These are phyloP conservation scores for Stenopsyche tienmushanensis DNA, from an alignment of 1,140 invertebrate genomes.

Conservation along the genomic window DNA sequence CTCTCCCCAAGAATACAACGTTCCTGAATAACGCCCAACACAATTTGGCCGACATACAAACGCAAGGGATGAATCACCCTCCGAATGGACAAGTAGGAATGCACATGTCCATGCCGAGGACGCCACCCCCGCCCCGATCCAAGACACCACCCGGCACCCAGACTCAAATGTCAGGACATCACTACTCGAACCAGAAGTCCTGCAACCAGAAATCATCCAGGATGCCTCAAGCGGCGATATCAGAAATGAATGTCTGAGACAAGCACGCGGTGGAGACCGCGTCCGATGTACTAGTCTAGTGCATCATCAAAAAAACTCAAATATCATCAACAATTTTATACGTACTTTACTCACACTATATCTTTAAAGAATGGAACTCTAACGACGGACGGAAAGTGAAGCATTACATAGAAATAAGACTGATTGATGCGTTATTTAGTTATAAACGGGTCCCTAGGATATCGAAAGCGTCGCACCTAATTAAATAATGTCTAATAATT, in stretches of 20 bases:
- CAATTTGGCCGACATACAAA: conserved; percentile 58
- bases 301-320: conserved; percentile 16
- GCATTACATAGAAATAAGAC: conserved; percentile 17
- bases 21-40: conserved; percentile 57
- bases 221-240: conserved; percentile 73
- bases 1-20: conserved; percentile 59
- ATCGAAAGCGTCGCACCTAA: conserved; percentile 7
- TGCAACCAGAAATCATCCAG: conserved; percentile 57
- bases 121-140: conserved; percentile 43
- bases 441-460: conserved; percentile 22
- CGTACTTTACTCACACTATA: not conserved
- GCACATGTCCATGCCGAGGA: conserved; percentile 49
- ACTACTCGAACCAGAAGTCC: conserved; percentile 38
- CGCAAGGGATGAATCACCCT: conserved; percentile 47
- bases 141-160: conserved; percentile 50
- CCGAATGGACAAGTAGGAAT: conserved; percentile 41
- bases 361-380: not conserved
- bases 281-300: conserved; percentile 35
- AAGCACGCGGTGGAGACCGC: conserved; percentile 55
- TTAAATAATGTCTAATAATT: no score
- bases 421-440: conserved; percentile 28
- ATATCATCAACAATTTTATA: not conserved
- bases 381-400: not conserved
- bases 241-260: conserved; percentile 83
- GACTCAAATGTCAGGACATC: conserved; percentile 37